Base-by-base conservation (phyloP, 2,113 vertebrate species). In the Alces alces region DNA sequence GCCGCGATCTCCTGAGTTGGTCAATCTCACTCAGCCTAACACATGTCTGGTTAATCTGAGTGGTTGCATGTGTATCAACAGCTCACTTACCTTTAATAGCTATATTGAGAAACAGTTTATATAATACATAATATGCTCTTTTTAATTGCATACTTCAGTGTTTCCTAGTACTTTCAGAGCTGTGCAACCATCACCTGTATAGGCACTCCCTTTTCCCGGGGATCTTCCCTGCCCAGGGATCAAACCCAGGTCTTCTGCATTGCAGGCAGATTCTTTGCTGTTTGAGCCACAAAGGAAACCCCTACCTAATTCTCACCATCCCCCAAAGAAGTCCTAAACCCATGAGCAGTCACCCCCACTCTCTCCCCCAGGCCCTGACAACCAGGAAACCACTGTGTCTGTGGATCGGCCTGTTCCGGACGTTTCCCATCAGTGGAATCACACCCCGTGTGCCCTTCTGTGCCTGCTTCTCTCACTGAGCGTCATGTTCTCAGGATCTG, bases 1-100 rank as follows among this genome's bases (percentile, higher is more conserved):
- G 5, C 6, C 4, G 0, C 1, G 2, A 39, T 45, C 50, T 58
- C 39, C 15, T 15, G 14, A 3, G 21, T 5, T 7, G 0, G 79
- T 33, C 33, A 14, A n/a, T 85, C 27, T 58, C 43, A 23, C 30
- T 39, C 13, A 1, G 7, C 33, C 6, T 16, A 25, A 45, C 6
- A 9, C 19, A 27, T 6, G 0, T 27, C 27, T 45, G 28, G 25
- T 15, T 7, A 39, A 47, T 7, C 28, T 43, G 6, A 5, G 19
- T 19, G 33, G 82, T 17, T 28, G 23, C 39, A 23, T 1, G 28
- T 5, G 3, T 52, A 43, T 25, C 80, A n/a, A n/a, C 10, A 10
- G 64, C 25, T 28, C 52, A 47, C 12, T 86, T 13, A 14, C 30
- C 27, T 89, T 28, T 33, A 57, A 57, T 1, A 19, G 36, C 60